Evolutionary conservation across 2,888 invertebrate species (phyloP), one percentile per base, ranked within the genome.

Genomic region (Crocallis elinguaria): DNA sequence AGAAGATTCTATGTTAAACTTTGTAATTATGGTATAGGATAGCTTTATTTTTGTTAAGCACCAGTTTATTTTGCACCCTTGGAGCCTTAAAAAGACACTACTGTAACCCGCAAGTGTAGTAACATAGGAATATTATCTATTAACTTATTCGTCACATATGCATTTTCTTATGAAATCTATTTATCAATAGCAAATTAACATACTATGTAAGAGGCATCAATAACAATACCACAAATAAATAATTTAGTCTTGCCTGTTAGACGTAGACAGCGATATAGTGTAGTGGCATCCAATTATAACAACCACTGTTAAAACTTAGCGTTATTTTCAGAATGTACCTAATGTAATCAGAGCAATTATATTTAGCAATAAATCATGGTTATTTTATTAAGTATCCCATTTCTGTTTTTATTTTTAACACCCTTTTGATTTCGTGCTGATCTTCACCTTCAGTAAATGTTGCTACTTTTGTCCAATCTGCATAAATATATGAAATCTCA

Each of bases 301-400:
- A 61, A 37, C 38, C 60, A 48, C 42, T 57, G 57, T 60, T 62
- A 39, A 53, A 55, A 32, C 43, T 39, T 62, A 63, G 57, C 33
- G 49, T 62, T 60, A 64, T 52, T 61, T 48, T 37, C 52, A 62
- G 50, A 35, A 60, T 66, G 60, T 69, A 62, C 60, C 64, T 60
- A 58, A 60, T 59, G 48, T 62, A 51, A 58, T 62, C 82, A 77
- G 75, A 82, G 74, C 77, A 84, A 82, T 77, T 80, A 84, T 86
- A 84, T 86, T 83, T 84, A 86, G 82, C 71, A 82, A 79, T 84
- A 84, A 74, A 73, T 66, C 70, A 68, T 70, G 45, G 42, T 56
- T 66, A 50, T 67, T 69, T 63, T 65, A 68, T 58, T 25, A n/a
- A n/a, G n/a, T n/a, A 37, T 33, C 9, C 13, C 37, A 4, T 23